Conservation (phyloP, 2,888 invertebrate species). For the Drosophila nigricruria region DNA sequence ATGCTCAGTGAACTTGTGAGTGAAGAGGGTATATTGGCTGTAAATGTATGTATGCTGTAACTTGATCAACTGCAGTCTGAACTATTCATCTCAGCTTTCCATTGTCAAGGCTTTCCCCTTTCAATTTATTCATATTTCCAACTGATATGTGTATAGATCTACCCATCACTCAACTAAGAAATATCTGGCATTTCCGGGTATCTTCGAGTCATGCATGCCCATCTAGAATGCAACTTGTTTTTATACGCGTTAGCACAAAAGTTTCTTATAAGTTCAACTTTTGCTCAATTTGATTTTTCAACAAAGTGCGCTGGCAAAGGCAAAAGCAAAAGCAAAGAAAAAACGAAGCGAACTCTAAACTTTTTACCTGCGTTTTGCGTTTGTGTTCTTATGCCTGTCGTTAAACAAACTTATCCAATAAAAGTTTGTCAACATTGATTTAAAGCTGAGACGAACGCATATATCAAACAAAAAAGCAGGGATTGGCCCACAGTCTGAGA, state of each 20-base stretch:
- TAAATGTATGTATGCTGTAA: too few relatives aligned
- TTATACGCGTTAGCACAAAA: slow-evolving; percentile 56
- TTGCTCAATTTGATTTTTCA: slow-evolving; percentile 78
- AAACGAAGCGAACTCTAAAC: slow-evolving; percentile 54
- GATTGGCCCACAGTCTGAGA: slow-evolving; percentile 24
- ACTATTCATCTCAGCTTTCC: background rate
- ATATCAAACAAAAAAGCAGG: slow-evolving; percentile 63
- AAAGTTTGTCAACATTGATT: slow-evolving; percentile 85
- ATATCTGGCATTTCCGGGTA: background rate
- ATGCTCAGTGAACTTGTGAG: background rate
- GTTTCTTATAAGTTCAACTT: slow-evolving; percentile 64
- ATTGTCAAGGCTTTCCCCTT: background rate
- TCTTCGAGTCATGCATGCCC: background rate
- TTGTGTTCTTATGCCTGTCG: slow-evolving; percentile 64
- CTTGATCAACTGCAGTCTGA: background rate
- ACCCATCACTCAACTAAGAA: background rate
- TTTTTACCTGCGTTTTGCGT: slow-evolving; percentile 66
- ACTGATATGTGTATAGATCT: background rate
- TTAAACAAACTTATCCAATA: slow-evolving; percentile 85
- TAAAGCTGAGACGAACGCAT: slow-evolving; percentile 78
- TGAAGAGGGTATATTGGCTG: background rate
- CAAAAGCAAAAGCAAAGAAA: slow-evolving; percentile 2
- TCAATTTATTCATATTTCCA: background rate
- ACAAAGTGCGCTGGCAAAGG: slow-evolving; percentile 45
- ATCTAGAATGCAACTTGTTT: slow-evolving; percentile 18